Percentiles rank a stretch among this genome's conserved stretches.
phyloP scores from a whole-genome alignment of 2,113 vertebrate genomes.

The Myodes glareolus region DNA sequence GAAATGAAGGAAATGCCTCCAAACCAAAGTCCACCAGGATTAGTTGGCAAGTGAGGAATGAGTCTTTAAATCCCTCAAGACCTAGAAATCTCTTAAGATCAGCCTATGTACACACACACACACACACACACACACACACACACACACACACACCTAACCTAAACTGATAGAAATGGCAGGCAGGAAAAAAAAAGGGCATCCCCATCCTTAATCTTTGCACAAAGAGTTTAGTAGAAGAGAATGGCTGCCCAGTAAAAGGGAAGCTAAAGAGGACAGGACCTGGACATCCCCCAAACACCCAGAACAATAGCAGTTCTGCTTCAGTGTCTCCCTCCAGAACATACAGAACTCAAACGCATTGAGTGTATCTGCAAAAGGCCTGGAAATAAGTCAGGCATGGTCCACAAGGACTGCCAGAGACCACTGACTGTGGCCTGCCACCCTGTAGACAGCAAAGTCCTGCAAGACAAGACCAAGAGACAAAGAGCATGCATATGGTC shows the following conservation, averaged over 20 bases:
- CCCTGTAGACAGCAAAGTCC: neutral
- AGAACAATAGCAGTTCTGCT: rapidly evolving
- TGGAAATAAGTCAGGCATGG: neutral
- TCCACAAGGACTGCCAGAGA: neutral
- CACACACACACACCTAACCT: neutral
- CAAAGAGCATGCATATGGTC: slow-evolving; percentile 6
- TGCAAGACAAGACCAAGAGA: neutral
- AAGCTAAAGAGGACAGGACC: too few species aligned
- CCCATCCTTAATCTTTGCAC: neutral
- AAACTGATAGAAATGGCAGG: neutral
- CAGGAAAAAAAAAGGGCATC: neutral
- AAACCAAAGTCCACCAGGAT: neutral
- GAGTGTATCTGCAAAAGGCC: neutral
- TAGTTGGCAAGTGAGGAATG: neutral
- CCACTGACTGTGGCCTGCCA: neutral
- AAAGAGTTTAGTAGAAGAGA: neutral
- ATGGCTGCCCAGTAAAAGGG: neutral
- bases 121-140: neutral
- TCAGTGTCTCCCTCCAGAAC: neutral
- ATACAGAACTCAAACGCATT: neutral
- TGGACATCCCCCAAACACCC: rapidly evolving
- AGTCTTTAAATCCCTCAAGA: neutral
- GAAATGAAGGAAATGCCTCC: neutral
- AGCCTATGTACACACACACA: neutral
- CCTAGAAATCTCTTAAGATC: neutral